Conservation (phyloP, 2,113 vertebrate species). For the Balaenoptera acutorostrata region DNA sequence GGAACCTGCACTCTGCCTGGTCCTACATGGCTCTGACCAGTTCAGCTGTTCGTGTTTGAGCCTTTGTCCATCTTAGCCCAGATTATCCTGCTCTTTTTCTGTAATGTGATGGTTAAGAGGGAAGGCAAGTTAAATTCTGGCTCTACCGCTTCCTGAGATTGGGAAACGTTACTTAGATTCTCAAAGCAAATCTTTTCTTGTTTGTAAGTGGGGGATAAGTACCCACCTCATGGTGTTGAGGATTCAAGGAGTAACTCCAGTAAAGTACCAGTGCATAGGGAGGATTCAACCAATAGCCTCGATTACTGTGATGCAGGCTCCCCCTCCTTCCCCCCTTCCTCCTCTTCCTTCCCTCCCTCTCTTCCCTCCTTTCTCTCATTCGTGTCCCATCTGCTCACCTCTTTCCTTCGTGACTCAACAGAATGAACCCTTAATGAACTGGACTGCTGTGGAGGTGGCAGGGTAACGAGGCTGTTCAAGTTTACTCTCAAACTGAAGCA, state of each 20-base stretch:
- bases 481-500: background rate
- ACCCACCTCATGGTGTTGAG: background rate
- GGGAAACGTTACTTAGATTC: background rate
- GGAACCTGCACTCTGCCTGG: background rate
- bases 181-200: background rate
- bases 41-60: no score
- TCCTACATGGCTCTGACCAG: fast-evolving
- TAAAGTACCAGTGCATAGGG: fast-evolving
- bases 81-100: background rate
- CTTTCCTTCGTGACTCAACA: background rate
- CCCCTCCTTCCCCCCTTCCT: fast-evolving
- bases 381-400: background rate
- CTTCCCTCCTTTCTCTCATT: background rate
- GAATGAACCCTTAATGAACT: background rate
- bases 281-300: background rate
- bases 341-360: fast-evolving
- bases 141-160: background rate
- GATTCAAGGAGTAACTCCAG: background rate
- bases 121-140: background rate
- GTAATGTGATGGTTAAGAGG: background rate
- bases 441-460: background rate
- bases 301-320: no score
- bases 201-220: background rate
- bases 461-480: background rate
- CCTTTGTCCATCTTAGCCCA: background rate